phyloP scores from a whole-genome alignment of 2,113 vertebrate species.

The Ascaphus truei region DNA sequence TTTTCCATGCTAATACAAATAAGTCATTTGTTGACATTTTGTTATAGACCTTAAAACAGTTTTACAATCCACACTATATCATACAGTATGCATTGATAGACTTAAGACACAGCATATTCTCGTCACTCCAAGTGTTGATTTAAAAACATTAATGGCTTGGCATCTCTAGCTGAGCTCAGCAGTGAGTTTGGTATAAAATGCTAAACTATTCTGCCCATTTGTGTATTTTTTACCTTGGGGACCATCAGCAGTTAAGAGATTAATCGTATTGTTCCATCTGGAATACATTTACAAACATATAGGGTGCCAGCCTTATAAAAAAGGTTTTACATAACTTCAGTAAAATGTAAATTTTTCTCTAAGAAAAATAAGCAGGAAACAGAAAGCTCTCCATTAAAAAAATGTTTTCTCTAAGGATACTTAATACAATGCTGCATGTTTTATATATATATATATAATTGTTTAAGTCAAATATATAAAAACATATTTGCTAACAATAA shows the following conservation, averaged over 20 bases:
- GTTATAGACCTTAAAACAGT: background rate
- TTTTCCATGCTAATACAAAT: background rate
- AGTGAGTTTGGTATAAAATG: background rate
- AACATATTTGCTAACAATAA: no score
- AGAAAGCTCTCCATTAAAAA: no score
- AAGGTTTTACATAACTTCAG: background rate
- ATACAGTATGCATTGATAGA: background rate
- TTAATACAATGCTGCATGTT: no score
- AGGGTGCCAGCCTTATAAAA: slow-evolving; percentile 12
- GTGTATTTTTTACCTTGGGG: slow-evolving; percentile 5
- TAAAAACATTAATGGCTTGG: slow-evolving; percentile 17
- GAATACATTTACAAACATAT: slow-evolving; percentile 1
- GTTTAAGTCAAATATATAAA: no score
- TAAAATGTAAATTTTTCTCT: no score
- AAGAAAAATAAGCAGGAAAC: no score
- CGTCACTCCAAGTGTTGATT: slow-evolving; percentile 1
- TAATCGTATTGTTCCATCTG: slow-evolving; percentile 15
- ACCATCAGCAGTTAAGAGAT: slow-evolving; percentile 9
- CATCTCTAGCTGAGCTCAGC: background rate
- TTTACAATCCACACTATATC: background rate
- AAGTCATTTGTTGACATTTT: background rate
- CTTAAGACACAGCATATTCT: background rate
- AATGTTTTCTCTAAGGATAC: no score
- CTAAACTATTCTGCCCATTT: slow-evolving; percentile 3
- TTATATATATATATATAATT: no score